Evolutionary conservation across 2,888 invertebrate species (phyloP), one percentile per base, ranked within the genome.

Genomic region (Drosophila merina): DNA sequence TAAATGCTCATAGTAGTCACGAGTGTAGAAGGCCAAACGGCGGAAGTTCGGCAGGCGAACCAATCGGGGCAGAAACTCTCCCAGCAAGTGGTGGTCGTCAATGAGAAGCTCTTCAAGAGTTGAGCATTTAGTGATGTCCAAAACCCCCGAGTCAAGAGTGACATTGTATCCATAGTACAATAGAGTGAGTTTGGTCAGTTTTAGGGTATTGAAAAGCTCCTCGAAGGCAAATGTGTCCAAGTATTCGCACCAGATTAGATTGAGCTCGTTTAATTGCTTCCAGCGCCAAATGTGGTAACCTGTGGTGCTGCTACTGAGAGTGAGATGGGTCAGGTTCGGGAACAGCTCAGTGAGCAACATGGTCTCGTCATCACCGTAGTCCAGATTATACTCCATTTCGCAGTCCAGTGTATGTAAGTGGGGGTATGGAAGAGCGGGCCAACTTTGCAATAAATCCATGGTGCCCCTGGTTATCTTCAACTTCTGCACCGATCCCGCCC

Each of bases 161-260:
- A 62, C 60, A 31, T 62, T 62, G 48, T 62, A 62, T n/a, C 60
- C 62, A 3, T 62, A 62, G 26, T 60, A 73, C 0, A 79, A 58
- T 0, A 83, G 2, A 1, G 72, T 33, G 0, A 88, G 42, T 42
- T 86, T 86, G 1, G 63, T 63, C 12, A 86, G 51, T 25, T 75
- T 63, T 14, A 86, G 80, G 4, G 44, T 48, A 26, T 31, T 4
- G 9, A 62, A 62, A 7, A 60, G 40, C 7, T 60, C 26, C 40
- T 20, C 14, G 8, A 62, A 62, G 3, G 30, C 7, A 28, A 31
- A 25, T n/a, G 62, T 20, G 31, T 62, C 62, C 14, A 62, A 6
- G n/a, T 62, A 62, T 40, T 62, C 60, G 14, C 60, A 62, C 60
- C 60, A 45, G 7, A 56, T n/a, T 6, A 86, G 31, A 49, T 77